These are phyloP conservation scores for Zoanthus solanderi DNA, from an alignment of 92 coral and sea anemone species.

Conservation along the genomic window DNA sequence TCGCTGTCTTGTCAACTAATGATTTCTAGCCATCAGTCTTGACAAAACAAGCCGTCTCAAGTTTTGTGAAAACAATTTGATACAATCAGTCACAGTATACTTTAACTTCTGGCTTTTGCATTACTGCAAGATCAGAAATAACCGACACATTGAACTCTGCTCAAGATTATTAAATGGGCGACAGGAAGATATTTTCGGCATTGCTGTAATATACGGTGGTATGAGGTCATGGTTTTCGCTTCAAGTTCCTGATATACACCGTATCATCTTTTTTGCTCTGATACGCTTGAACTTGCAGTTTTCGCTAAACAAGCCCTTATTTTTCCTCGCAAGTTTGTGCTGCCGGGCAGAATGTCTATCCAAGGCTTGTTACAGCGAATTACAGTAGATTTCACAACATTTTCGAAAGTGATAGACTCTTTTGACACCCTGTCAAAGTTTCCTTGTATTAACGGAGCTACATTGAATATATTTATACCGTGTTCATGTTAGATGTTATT, in stretches of 20 bases:
- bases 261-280: conserved; percentile 20
- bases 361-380: conserved; percentile 26
- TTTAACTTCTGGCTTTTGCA: neutral
- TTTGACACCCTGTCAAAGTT: conserved; percentile 34
- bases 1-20: conserved; percentile 6
- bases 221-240: conserved; percentile 28
- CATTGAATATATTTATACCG: neutral
- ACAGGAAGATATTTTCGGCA: conserved; percentile 6
- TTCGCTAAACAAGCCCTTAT: neutral
- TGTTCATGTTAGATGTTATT: conserved; percentile 19
- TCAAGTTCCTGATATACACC: conserved; percentile 10
- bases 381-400: neutral
- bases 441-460: conserved; percentile 8
- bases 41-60: neutral
- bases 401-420: neutral
- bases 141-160: conserved; percentile 14
- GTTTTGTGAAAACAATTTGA: neutral
- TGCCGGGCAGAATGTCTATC: conserved; percentile 1
- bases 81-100: neutral
- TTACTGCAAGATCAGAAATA: neutral
- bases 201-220: neutral
- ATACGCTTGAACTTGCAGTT: neutral
- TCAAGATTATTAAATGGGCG: conserved; percentile 6
- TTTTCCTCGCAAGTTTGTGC: conserved; percentile 15
- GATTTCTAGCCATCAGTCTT: conserved; percentile 7